Evolutionary conservation across 2,888 invertebrate genomes (phyloP).

Genomic region (Sinotaia quadrata): DNA sequence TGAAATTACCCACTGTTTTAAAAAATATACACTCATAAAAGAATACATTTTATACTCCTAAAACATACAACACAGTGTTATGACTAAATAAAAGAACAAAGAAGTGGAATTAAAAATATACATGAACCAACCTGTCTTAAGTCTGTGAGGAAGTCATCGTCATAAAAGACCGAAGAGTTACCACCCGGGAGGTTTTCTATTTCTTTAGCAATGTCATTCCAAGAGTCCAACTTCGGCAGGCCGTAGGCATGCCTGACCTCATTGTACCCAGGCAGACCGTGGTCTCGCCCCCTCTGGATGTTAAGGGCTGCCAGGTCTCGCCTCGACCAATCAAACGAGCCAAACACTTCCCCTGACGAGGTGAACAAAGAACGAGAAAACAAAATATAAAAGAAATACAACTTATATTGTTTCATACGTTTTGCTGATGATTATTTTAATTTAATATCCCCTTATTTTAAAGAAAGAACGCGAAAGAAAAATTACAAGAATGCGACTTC

Average conservation of each 20-base stretch:
- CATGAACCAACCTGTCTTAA: too few relatives aligned
- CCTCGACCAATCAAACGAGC: constrained; percentile 97
- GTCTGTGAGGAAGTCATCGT: too few relatives aligned
- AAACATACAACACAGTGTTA: too few relatives aligned
- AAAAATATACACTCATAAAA: too few relatives aligned
- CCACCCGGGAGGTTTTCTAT: too few relatives aligned
- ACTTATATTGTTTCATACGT: neutral
- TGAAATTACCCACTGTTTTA: too few relatives aligned
- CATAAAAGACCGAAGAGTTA: too few relatives aligned
- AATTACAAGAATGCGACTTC: neutral
- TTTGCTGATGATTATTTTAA: neutral
- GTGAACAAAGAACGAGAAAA: too few relatives aligned
- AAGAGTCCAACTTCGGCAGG: constrained; percentile 55
- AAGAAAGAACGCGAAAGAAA: neutral
- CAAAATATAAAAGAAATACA: too few relatives aligned
- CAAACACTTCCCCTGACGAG: constrained; percentile 72
- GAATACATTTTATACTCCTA: too few relatives aligned
- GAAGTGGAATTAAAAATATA: too few relatives aligned
- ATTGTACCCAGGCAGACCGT: constrained; percentile 82
- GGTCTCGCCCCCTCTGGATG: constrained; percentile 97
- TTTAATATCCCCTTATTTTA: neutral
- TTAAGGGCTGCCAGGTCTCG: constrained; percentile 95
- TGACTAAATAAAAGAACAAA: too few relatives aligned
- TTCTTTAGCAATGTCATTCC: constrained; percentile 53
- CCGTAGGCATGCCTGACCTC: constrained; percentile 75